These are phyloP conservation scores for Antechinus stuartii DNA, from an alignment of 2,113 vertebrate genomes.

Conservation along the genomic window DNA sequence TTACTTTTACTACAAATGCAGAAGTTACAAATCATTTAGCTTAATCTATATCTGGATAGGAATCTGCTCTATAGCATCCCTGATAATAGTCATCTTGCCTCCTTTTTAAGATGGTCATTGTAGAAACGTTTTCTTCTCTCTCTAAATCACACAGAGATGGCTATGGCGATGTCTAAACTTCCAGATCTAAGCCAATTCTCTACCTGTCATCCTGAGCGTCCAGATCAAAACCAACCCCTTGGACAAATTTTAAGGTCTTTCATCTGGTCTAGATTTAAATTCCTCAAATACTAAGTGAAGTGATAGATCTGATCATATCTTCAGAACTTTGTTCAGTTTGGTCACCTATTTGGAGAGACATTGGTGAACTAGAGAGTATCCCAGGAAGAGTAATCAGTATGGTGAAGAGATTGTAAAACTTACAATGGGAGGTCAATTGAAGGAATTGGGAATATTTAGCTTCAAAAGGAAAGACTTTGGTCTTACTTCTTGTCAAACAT, in stretches of 20 bases:
- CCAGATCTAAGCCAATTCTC: not conserved
- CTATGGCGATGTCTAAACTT: not conserved
- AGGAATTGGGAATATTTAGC: not conserved
- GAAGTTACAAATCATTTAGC: not conserved
- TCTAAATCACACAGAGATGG: not conserved
- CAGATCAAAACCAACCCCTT: conserved; percentile 22
- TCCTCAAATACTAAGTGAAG: not conserved
- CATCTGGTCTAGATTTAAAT: conserved; percentile 36
- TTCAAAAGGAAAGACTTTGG: not conserved
- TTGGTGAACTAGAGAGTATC: not conserved
- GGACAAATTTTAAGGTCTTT: not conserved
- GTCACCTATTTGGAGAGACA: not conserved
- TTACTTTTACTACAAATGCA: not conserved
- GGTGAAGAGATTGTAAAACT: not conserved
- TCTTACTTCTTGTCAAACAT: not conserved
- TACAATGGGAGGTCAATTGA: not conserved
- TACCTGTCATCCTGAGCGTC: not conserved
- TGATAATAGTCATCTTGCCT: not conserved
- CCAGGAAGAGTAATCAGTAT: not conserved
- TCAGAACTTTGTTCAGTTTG: not conserved
- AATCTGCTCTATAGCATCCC: not conserved
- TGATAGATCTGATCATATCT: not conserved
- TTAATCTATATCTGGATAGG: not conserved
- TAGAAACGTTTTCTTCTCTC: not conserved
- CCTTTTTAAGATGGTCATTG: not conserved